Evolutionary conservation across 2,113 vertebrate species (phyloP).

Genomic region (Laticauda colubrina): DNA sequence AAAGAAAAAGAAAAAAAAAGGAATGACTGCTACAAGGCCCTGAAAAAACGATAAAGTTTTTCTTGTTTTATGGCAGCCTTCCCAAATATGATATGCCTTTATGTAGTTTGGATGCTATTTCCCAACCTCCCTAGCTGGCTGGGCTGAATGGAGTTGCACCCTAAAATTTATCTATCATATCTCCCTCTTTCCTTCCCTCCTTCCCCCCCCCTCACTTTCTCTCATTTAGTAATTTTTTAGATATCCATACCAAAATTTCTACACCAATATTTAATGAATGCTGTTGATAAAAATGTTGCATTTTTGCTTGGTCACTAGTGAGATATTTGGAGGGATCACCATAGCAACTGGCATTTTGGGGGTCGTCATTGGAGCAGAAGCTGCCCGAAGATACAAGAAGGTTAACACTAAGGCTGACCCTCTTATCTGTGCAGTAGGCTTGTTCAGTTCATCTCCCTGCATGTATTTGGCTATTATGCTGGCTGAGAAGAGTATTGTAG

Average conservation of each 20-base stretch:
- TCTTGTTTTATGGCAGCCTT: not conserved
- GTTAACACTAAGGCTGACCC: slow-evolving; percentile 78
- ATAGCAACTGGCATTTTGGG: slow-evolving; percentile 81
- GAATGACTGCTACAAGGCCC: not conserved
- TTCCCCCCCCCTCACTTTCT: accelerated
- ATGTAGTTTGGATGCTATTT: not conserved
- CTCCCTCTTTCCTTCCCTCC: accelerated
- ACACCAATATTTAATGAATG: not conserved
- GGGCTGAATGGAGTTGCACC: not conserved
- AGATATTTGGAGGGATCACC: slow-evolving; percentile 83
- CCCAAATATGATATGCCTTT: not conserved
- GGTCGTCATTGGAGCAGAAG: slow-evolving; percentile 74
- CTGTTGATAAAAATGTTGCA: not conserved
- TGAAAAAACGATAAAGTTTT: not conserved
- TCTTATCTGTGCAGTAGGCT: slow-evolving; percentile 85
- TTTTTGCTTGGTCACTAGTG: slow-evolving; percentile 66
- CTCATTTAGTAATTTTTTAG: not conserved
- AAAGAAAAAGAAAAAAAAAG: not conserved
- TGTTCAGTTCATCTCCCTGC: slow-evolving; percentile 78
- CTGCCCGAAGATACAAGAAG: slow-evolving; percentile 73
- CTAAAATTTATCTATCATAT: not conserved
- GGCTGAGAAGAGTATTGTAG: slow-evolving; percentile 72
- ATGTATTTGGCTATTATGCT: slow-evolving; percentile 77
- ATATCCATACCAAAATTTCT: not conserved
- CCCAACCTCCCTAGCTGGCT: not conserved